Base-by-base conservation (phyloP, 1,140 invertebrate genomes). In the Phymorhynchus buccinoides region DNA sequence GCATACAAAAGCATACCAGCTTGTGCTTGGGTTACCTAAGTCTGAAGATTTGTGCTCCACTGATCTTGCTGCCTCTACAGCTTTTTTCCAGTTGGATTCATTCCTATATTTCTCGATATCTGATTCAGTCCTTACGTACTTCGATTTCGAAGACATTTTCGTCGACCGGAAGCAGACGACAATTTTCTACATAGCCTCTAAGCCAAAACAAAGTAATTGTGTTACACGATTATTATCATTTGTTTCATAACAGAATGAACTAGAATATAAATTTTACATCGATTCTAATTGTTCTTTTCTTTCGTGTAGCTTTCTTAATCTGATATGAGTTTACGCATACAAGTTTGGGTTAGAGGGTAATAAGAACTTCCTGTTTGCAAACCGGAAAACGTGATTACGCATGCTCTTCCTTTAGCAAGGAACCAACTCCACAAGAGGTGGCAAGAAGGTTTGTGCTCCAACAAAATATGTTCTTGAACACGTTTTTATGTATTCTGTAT, bases 61-160 rank as follows among this genome's bases (percentile, higher is more conserved):
- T 89, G 97, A 96, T 90, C 97, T 96, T 3, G 97, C 97, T 88
- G 98, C 94, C 91, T 98, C 97, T 82, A 97, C 95, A 88, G 97
- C 96, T 94, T 96, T 97, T 90, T 96, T 96, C 97, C 97, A 98
- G 91, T 98, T 97, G 37, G 96, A 96, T 92, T 98, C 97, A 93
- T 97, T 97, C 86, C 97, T 95, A 92, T 95, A 96, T 92, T 96
- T 96, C 90, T 98, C 97, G 87, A 98, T 97, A 90, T 98, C 96
- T n/a, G 96, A 95, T 94, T 98, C 97, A 79, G 97, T 94, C 71
- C 95, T 93, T 73, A 94, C 94, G 73, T 94, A 94, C 89, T 95
- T 95, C 84, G 93, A 91, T 90, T 95, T 94, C 22, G 94, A 93
- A 86, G 95, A 93, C 95, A 95, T 95, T 30, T 83, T 66, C n/a